phyloP scores from a whole-genome alignment of 1,140 invertebrate species.

The Dreissena rostriformis region DNA sequence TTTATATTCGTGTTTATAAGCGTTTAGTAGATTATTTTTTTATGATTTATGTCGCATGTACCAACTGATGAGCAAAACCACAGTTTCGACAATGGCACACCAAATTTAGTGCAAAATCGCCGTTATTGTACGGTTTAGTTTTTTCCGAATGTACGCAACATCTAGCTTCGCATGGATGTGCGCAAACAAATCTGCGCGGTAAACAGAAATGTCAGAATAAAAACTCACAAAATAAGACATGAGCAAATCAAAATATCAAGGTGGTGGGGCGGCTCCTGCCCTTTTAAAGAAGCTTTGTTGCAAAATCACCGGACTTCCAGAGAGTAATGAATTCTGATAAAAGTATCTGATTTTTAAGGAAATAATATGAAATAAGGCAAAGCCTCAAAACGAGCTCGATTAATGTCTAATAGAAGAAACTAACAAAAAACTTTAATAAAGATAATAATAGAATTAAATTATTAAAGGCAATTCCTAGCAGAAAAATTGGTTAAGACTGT shows the following conservation, averaged over 20 bases:
- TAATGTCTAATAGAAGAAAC: too few relatives aligned
- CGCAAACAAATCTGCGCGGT: conserved; percentile 19
- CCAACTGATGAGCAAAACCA: not conserved
- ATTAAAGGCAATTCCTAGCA: too few relatives aligned
- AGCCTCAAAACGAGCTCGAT: too few relatives aligned
- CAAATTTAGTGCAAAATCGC: not conserved
- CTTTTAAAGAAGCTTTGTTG: conserved; percentile 70
- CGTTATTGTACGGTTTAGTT: not conserved
- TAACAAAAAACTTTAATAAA: too few relatives aligned
- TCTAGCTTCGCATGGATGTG: conserved; percentile 22
- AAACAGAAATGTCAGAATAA: conserved; percentile 27
- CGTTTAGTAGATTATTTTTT: too few relatives aligned
- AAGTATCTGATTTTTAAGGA: too few relatives aligned
- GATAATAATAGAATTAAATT: too few relatives aligned
- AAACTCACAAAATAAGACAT: conserved; percentile 3
- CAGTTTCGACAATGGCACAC: not conserved
- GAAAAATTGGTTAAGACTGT: too few relatives aligned
- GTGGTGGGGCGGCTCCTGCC: conserved; percentile 57
- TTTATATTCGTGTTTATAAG: too few relatives aligned
- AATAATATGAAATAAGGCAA: too few relatives aligned
- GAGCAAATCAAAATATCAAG: conserved; percentile 1
- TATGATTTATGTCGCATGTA: too few relatives aligned
- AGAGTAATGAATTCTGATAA: conserved; percentile 60
- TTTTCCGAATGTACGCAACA: not conserved
- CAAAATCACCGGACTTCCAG: conserved; percentile 73